phyloP scores from a whole-genome alignment of 2,113 vertebrate species.

The Mustela lutreola region DNA sequence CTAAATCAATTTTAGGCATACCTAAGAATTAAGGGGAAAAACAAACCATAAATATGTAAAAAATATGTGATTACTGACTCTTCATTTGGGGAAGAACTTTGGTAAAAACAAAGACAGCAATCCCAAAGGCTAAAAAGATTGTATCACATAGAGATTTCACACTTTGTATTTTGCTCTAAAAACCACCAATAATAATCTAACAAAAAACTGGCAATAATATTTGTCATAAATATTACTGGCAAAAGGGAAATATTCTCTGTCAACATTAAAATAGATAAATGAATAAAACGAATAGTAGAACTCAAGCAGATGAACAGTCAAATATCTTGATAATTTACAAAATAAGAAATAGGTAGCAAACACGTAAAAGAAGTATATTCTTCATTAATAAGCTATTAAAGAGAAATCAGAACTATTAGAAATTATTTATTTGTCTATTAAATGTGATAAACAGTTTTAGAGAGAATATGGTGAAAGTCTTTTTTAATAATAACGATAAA shows the following conservation, averaged over 20 bases:
- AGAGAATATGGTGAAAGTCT: neutral
- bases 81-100: neutral
- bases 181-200: neutral
- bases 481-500: neutral
- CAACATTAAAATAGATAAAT: neutral
- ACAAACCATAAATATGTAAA: neutral
- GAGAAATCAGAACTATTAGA: neutral
- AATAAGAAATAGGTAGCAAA: conserved; percentile 1
- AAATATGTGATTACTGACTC: neutral
- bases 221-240: neutral
- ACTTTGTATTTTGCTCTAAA: neutral
- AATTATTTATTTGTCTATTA: neutral
- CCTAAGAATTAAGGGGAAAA: neutral
- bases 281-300: neutral
- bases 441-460: neutral
- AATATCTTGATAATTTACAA: neutral
- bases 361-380: neutral
- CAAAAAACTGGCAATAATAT: neutral
- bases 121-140: neutral
- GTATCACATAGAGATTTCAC: neutral
- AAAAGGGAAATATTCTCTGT: neutral
- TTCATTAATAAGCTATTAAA: neutral
- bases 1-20: neutral
- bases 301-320: neutral
- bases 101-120: neutral